A percentile compares a stretch with the other conserved stretches of the same genome.
These are phyloP conservation scores for Drosophila dunni DNA, from an alignment of 1,140 invertebrate genomes.

Conservation along the genomic window DNA sequence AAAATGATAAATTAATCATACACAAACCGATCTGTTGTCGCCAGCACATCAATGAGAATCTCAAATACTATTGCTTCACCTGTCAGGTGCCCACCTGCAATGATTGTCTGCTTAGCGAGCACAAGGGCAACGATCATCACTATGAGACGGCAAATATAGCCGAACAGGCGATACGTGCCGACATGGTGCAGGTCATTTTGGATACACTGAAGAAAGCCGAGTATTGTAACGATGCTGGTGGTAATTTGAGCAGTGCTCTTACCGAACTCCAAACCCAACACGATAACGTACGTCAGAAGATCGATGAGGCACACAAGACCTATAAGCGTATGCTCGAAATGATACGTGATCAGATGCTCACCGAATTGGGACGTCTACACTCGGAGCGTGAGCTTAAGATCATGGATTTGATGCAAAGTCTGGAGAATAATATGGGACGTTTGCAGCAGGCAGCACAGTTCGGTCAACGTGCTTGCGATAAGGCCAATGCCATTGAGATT, in stretches of 20 bases:
- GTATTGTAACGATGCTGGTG: slow-evolving; percentile 90
- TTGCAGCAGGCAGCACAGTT: slow-evolving; percentile 94
- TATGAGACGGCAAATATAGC: slow-evolving; percentile 91
- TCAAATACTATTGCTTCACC: slow-evolving; percentile 92
- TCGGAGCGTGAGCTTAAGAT: slow-evolving; percentile 93
- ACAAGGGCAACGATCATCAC: slow-evolving; percentile 91
- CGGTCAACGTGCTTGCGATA: slow-evolving; percentile 90
- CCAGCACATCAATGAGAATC: slow-evolving; percentile 90
- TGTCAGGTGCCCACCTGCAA: slow-evolving; percentile 93
- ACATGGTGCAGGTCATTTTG: slow-evolving; percentile 89
- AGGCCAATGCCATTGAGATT: slow-evolving; percentile 93
- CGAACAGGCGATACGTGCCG: slow-evolving; percentile 90
- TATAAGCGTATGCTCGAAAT: slow-evolving; percentile 93
- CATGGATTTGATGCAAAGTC: slow-evolving; percentile 93
- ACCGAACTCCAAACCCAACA: slow-evolving; percentile 93
- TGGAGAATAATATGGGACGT: slow-evolving; percentile 92
- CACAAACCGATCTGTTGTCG: slow-evolving; percentile 93
- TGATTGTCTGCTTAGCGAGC: slow-evolving; percentile 92
- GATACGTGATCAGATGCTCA: slow-evolving; percentile 90
- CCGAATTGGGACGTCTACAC: slow-evolving; percentile 92
- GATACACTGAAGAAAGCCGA: slow-evolving; percentile 89
- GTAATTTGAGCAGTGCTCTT: slow-evolving; percentile 90
- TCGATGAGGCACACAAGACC: slow-evolving; percentile 93
- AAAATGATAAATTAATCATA: slow-evolving; percentile 89
- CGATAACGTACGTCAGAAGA: slow-evolving; percentile 93